These are phyloP conservation scores for Phymatocera aterrima DNA, from an alignment of 2,888 invertebrate species.

Conservation along the genomic window DNA sequence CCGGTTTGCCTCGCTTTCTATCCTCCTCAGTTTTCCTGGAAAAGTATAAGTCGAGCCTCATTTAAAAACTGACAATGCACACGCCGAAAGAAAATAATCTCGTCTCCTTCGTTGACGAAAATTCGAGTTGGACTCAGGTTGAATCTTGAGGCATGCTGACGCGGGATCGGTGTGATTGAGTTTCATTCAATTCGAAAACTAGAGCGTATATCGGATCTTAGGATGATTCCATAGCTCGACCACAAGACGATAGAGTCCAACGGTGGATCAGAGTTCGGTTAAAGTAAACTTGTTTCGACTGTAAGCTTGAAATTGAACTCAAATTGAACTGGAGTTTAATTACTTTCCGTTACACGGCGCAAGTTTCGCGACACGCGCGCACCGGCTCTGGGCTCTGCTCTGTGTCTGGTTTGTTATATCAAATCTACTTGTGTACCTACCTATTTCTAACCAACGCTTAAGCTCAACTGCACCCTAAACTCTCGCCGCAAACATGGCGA, in stretches of 20 bases:
- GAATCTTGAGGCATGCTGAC: too few relatives aligned
- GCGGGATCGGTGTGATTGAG: not conserved
- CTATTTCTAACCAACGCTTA: slow-evolving; percentile 1
- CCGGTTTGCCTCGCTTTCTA: too few relatives aligned
- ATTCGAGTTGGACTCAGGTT: too few relatives aligned
- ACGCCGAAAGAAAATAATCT: too few relatives aligned
- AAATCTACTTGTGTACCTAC: slow-evolving; percentile 15
- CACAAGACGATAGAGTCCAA: not conserved
- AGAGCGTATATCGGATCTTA: not conserved
- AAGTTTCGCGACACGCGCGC: slow-evolving; percentile 2
- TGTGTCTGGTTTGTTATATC: slow-evolving; percentile 31
- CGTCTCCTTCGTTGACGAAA: too few relatives aligned
- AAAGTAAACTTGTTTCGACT: slow-evolving; percentile 40
- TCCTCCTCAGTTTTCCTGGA: too few relatives aligned
- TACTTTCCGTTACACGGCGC: slow-evolving; percentile 31
- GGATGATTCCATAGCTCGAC: not conserved
- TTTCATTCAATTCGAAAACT: not conserved
- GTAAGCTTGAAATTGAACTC: slow-evolving; percentile 41
- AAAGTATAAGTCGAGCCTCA: too few relatives aligned
- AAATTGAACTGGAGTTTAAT: slow-evolving; percentile 42
- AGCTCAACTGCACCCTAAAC: slow-evolving; percentile 18
- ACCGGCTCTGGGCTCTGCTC: not conserved
- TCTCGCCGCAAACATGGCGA: slow-evolving; percentile 10
- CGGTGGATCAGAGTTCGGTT: slow-evolving; percentile 35
- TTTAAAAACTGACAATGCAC: too few relatives aligned